These are phyloP conservation scores for Vannuccia rotundouncinata DNA, from an alignment of 2,888 invertebrate species.

Conservation along the genomic window DNA sequence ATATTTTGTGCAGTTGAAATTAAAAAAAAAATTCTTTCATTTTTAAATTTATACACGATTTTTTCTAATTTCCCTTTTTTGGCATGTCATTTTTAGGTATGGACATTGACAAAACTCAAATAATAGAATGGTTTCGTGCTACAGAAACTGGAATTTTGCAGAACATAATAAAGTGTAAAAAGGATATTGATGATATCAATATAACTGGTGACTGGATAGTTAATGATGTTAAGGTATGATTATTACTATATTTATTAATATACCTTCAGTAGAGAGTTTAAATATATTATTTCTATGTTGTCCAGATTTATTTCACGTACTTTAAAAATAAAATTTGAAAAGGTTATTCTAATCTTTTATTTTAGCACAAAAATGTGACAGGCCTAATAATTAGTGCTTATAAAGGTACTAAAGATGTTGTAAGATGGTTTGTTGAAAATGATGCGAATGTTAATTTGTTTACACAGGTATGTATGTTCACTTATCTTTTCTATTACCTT, in stretches of 20 bases:
- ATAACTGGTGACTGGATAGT: neutral
- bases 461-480: conserved; percentile 36
- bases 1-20: no score
- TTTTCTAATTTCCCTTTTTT: no score
- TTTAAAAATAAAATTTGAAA: neutral
- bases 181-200: conserved; percentile 19
- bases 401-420: conserved; percentile 36
- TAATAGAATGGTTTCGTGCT: neutral
- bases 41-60: no score
- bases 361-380: conserved; percentile 34
- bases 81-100: neutral
- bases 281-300: neutral
- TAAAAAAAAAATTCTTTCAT: no score
- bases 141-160: neutral
- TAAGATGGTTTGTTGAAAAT: conserved; percentile 34
- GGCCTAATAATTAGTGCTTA: conserved; percentile 20
- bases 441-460: conserved; percentile 30
- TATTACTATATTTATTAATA: neutral
- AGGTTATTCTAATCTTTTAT: neutral
- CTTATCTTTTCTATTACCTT: neutral
- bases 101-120: neutral
- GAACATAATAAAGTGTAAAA: neutral
- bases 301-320: neutral
- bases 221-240: conserved; percentile 8
- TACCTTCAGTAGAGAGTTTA: neutral